These are phyloP conservation scores for Urechis unicinctus DNA, from an alignment of 2,888 invertebrate species.

Conservation along the genomic window DNA sequence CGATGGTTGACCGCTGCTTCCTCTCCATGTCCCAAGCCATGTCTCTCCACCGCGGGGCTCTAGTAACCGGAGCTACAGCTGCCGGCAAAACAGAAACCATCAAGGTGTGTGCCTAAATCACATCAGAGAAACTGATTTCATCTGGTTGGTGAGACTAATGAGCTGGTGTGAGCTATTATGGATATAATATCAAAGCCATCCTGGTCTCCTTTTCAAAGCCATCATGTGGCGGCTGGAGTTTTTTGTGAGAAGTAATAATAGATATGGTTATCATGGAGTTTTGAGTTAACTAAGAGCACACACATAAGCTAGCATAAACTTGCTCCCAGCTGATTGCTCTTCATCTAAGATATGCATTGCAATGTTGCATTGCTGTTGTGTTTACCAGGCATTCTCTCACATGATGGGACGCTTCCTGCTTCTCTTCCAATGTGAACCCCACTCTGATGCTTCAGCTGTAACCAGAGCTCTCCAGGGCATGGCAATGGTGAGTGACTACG, in stretches of 20 bases:
- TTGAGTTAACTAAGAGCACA: too few species aligned
- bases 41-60: constrained; percentile 33
- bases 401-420: constrained; percentile 42
- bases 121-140: too few species aligned
- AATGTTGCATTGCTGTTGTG: not conserved
- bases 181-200: too few species aligned
- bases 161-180: too few species aligned
- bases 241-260: not conserved
- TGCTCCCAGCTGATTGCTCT: too few species aligned
- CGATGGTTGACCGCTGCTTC: constrained; percentile 46
- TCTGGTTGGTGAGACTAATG: too few species aligned
- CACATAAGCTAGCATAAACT: too few species aligned
- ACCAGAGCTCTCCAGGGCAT: constrained; percentile 44
- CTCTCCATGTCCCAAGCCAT: constrained; percentile 46
- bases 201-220: too few species aligned
- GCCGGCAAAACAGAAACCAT: constrained; percentile 48
- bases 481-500: constrained; percentile 34
- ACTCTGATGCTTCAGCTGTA: constrained; percentile 32
- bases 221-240: not conserved
- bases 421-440: constrained; percentile 39
- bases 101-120: too few species aligned
- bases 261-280: too few species aligned
- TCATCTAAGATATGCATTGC: too few species aligned
- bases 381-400: constrained; percentile 40
- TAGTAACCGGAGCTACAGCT: constrained; percentile 39